Percentiles rank a stretch among this genome's conserved stretches.
Conservation (phyloP, 2,888 invertebrate genomes). For the Yponomeuta sedellus region DNA sequence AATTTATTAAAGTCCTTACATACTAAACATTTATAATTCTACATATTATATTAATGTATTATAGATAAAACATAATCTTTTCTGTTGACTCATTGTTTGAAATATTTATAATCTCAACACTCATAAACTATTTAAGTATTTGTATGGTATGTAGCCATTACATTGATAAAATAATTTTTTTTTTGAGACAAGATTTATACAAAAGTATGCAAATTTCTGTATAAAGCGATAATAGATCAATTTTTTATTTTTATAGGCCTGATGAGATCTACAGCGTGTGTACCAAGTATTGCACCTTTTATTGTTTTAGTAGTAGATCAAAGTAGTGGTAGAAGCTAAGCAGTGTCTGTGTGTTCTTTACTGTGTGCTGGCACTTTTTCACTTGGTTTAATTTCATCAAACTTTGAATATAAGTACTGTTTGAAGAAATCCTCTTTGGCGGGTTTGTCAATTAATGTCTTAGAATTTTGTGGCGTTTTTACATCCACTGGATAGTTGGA, state of each 20-base stretch:
- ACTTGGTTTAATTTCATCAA: slow-evolving; percentile 29
- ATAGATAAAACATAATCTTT: too few relatives aligned
- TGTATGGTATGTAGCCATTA: too few relatives aligned
- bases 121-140: too few relatives aligned
- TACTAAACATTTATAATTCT: too few relatives aligned
- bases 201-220: too few relatives aligned
- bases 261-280: not conserved
- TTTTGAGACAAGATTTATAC: too few relatives aligned
- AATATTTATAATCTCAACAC: too few relatives aligned
- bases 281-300: not conserved
- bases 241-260: slow-evolving; percentile 2
- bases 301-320: not conserved
- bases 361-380: not conserved
- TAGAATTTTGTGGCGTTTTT: slow-evolving; percentile 24
- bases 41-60: too few relatives aligned
- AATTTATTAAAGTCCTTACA: too few relatives aligned
- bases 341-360: not conserved
- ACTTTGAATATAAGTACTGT: slow-evolving; percentile 49
- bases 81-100: too few relatives aligned
- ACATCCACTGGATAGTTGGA: slow-evolving; percentile 36
- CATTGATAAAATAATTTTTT: too few relatives aligned
- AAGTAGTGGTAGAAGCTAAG: too few relatives aligned
- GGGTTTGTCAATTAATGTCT: slow-evolving; percentile 23
- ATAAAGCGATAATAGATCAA: not conserved
- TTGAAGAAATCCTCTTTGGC: slow-evolving; percentile 40